These are phyloP conservation scores for Drosophila sp. DNA, from an alignment of 1,140 invertebrate species.

Conservation along the genomic window DNA sequence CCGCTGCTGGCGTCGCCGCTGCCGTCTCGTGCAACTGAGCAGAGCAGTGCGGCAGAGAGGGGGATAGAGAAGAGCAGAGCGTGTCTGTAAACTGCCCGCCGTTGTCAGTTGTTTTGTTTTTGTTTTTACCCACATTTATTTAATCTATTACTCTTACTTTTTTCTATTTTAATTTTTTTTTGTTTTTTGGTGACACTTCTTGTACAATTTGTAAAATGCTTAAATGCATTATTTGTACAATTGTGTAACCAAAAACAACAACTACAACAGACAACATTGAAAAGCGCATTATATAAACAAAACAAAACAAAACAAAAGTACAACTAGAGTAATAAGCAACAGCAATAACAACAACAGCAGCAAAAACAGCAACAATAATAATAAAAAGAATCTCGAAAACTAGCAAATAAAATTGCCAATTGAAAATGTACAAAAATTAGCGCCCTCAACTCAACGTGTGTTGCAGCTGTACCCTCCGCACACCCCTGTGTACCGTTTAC, in stretches of 20 bases:
- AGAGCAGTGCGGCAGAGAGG: not conserved
- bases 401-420: conserved; percentile 40
- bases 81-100: not conserved
- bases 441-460: conserved; percentile 24
- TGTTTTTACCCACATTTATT: not conserved
- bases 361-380: conserved; percentile 12
- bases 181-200: not conserved
- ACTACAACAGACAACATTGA: conserved; percentile 38
- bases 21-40: not conserved
- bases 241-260: conserved; percentile 39
- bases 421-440: conserved; percentile 54
- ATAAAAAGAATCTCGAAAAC: conserved; percentile 21
- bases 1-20: conserved; percentile 7
- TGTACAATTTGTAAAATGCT: conserved; percentile 20
- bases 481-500: not conserved
- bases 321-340: conserved; percentile 4
- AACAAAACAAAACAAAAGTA: not conserved
- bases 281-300: conserved; percentile 43
- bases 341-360: conserved; percentile 20
- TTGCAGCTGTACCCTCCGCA: not conserved
- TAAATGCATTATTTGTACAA: conserved; percentile 38
- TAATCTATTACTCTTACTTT: too few relatives aligned
- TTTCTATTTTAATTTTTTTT: conserved; percentile 6
- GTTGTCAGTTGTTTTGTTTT: not conserved
- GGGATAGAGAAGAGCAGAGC: not conserved